These are phyloP conservation scores for Coenonympha glycerion DNA, from an alignment of 2,888 invertebrate genomes.

Conservation along the genomic window DNA sequence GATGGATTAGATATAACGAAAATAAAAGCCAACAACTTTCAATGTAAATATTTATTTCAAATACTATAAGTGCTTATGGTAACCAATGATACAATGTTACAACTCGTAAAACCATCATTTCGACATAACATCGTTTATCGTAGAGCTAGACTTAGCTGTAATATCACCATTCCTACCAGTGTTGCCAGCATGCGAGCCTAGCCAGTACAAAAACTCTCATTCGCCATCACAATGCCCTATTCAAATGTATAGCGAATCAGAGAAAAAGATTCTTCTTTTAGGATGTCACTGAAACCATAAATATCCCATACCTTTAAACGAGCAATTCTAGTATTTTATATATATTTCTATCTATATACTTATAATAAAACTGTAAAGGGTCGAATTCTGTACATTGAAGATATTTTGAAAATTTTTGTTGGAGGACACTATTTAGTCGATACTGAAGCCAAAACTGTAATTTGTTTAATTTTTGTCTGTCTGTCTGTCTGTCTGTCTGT, in stretches of 20 bases:
- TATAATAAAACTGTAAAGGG: too few relatives aligned
- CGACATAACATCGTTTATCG: slow-evolving; percentile 52
- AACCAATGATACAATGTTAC: slow-evolving; percentile 74
- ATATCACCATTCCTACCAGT: slow-evolving; percentile 63
- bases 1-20: not conserved
- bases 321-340: too few relatives aligned
- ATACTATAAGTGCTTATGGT: slow-evolving; percentile 74
- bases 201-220: slow-evolving; percentile 25
- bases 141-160: slow-evolving; percentile 59
- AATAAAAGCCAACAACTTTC: slow-evolving; percentile 36
- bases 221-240: slow-evolving; percentile 1
- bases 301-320: too few relatives aligned
- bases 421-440: too few relatives aligned
- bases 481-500: too few relatives aligned
- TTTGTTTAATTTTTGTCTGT: too few relatives aligned
- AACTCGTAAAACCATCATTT: slow-evolving; percentile 47
- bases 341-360: too few relatives aligned
- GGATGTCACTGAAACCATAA: too few relatives aligned
- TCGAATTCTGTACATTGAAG: too few relatives aligned
- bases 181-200: slow-evolving; percentile 48
- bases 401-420: too few relatives aligned
- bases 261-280: not conserved
- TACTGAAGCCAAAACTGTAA: too few relatives aligned
- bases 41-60: slow-evolving; percentile 76
- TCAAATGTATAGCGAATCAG: slow-evolving; percentile 9